A percentile compares a stretch with the other conserved stretches of the same genome.
These are phyloP conservation scores for Ictalurus punctatus DNA, from an alignment of 2,113 vertebrate species.

Conservation along the genomic window DNA sequence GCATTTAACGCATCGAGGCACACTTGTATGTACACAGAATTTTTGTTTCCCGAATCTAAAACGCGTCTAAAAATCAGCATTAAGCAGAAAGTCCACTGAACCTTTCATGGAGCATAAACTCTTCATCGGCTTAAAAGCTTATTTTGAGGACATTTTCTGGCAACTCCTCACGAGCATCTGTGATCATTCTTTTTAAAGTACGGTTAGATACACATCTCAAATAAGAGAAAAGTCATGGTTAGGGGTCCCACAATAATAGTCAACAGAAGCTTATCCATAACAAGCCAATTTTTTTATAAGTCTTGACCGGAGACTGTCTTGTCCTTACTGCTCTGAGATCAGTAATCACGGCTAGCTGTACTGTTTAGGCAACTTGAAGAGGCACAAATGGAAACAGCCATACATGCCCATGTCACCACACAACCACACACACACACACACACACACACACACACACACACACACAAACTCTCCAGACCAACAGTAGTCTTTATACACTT, in stretches of 20 bases:
- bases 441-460: not conserved
- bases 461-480: not conserved
- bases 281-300: not conserved
- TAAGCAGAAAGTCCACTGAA: not conserved
- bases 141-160: not conserved
- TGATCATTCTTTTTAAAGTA: not conserved
- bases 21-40: not conserved
- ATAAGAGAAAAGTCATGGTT: not conserved
- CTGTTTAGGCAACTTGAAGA: conserved; percentile 22
- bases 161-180: not conserved
- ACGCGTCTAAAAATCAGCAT: not conserved
- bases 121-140: not conserved
- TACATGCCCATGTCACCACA: not conserved
- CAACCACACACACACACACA: not conserved
- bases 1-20: not conserved
- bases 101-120: not conserved
- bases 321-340: conserved; percentile 10
- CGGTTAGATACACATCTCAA: not conserved
- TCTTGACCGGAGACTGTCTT: not conserved
- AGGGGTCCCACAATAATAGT: not conserved
- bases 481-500: conserved; percentile 4
- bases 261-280: not conserved
- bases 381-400: conserved; percentile 25
- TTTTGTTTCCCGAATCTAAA: not conserved
- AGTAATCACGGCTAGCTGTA: conserved; percentile 9